Evolutionary conservation across 2,888 invertebrate species (phyloP).

Genomic region (Cepaea hortensis): DNA sequence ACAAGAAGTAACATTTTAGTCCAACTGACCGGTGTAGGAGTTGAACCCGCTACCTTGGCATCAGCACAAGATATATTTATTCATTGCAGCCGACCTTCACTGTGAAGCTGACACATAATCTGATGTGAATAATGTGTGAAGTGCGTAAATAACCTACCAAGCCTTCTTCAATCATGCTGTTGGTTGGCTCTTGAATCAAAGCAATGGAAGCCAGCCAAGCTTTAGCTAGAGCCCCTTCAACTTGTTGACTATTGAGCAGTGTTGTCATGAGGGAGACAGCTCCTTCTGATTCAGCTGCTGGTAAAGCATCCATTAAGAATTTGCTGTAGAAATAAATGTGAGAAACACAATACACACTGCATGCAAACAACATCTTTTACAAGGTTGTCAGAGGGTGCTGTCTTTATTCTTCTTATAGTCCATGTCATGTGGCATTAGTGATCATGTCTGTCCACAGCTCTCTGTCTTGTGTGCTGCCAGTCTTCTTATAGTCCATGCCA

Average conservation of each 20-base stretch:
- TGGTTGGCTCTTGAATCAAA: conserved; percentile 81
- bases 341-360: background rate
- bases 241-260: conserved; percentile 82
- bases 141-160: conserved; percentile 68
- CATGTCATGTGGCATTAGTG: too few relatives aligned
- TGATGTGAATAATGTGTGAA: too few relatives aligned
- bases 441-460: too few relatives aligned
- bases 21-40: too few relatives aligned
- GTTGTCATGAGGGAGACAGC: conserved; percentile 90
- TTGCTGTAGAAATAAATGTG: conserved; percentile 78
- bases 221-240: conserved; percentile 82
- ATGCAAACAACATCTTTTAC: background rate
- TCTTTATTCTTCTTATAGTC: background rate
- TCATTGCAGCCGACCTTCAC: too few relatives aligned
- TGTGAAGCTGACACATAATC: too few relatives aligned
- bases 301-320: conserved; percentile 88
- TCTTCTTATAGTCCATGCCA: too few relatives aligned
- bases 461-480: too few relatives aligned
- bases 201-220: conserved; percentile 92
- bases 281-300: conserved; percentile 89
- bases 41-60: too few relatives aligned
- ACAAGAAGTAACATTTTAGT: too few relatives aligned
- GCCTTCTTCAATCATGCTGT: conserved; percentile 76
- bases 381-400: background rate
- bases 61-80: too few relatives aligned